phyloP scores from a whole-genome alignment of 2,888 invertebrate genomes.

The Belgica antarctica region DNA sequence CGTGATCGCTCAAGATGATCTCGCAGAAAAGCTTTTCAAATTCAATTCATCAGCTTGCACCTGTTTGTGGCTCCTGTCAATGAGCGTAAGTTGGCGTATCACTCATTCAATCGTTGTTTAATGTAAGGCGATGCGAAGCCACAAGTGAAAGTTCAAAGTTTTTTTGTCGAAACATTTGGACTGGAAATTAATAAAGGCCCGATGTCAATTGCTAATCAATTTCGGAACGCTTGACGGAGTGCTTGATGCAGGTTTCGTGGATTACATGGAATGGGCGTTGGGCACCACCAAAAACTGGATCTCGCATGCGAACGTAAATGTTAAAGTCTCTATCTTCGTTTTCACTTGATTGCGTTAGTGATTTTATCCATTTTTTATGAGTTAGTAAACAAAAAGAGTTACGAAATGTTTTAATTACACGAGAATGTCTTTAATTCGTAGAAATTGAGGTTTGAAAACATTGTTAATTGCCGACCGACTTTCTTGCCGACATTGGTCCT shows the following conservation, averaged over 20 bases:
- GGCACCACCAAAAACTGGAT: background rate
- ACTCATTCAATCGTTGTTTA: no score
- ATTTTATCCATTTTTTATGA: no score
- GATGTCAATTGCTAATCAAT: constrained; percentile 8
- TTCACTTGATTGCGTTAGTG: background rate
- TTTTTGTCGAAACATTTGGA: constrained; percentile 15
- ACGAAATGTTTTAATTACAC: no score
- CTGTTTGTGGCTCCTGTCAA: background rate
- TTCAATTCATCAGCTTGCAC: background rate
- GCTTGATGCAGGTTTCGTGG: background rate
- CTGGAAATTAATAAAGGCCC: background rate
- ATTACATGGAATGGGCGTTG: no score
- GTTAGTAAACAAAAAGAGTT: no score
- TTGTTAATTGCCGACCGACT: no score
- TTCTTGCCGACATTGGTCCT: no score
- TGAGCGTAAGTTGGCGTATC: background rate
- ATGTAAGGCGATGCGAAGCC: background rate
- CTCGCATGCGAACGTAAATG: background rate
- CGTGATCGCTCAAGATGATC: background rate
- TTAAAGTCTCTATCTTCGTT: no score
- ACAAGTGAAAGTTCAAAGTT: background rate
- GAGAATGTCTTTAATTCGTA: no score
- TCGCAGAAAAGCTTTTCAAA: background rate
- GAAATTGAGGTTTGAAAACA: no score
- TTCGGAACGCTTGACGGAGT: background rate